Percentiles rank a stretch among this genome's conserved stretches.
Conservation (phyloP, 1,140 invertebrate genomes). For the Orchesella cincta region DNA sequence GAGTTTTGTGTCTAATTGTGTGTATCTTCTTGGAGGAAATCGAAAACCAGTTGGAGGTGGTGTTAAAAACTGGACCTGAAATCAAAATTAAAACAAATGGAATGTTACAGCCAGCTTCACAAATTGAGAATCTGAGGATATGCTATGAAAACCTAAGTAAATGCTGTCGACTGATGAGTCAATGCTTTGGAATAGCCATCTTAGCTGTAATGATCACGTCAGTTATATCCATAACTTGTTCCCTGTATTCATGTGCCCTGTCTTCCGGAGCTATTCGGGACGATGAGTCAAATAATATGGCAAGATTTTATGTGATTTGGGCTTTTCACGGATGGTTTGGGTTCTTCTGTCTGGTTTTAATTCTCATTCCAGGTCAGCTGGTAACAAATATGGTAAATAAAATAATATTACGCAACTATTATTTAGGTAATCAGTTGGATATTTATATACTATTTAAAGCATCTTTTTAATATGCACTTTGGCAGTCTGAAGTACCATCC, state of each 20-base stretch:
- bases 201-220: neutral
- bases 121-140: neutral
- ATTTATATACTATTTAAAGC: neutral
- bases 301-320: constrained; percentile 30
- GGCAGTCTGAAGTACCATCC: constrained; percentile 5
- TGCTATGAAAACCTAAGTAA: constrained; percentile 9
- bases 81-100: neutral
- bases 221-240: constrained; percentile 31
- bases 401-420: no score
- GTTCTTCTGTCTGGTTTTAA: neutral
- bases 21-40: neutral
- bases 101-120: neutral
- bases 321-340: constrained; percentile 33
- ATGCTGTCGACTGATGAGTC: neutral
- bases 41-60: neutral
- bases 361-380: constrained; percentile 32
- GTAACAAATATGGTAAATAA: constrained; percentile 31
- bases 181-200: constrained; percentile 20
- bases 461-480: neutral
- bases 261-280: constrained; percentile 4
- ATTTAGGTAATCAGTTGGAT: no score
- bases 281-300: neutral
- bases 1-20: neutral
- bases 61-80: neutral
- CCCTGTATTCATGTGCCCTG: constrained; percentile 21